These are phyloP conservation scores for Ophion slaviceki DNA, from an alignment of 2,888 invertebrate genomes.

Conservation along the genomic window DNA sequence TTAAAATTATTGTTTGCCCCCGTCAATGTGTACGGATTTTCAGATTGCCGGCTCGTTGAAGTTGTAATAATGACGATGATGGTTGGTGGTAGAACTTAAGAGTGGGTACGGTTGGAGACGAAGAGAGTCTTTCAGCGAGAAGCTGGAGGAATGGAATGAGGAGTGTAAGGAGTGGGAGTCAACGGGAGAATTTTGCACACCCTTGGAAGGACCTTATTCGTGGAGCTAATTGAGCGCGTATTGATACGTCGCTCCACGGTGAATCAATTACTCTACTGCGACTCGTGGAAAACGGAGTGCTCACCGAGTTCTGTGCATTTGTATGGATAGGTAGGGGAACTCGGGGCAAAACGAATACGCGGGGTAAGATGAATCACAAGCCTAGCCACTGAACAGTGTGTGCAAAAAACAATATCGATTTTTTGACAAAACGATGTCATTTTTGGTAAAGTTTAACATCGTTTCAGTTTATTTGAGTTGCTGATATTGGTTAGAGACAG, in stretches of 20 bases:
- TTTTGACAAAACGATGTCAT: no score
- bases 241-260: conserved; percentile 71
- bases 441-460: no score
- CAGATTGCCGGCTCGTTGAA: not conserved
- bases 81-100: not conserved
- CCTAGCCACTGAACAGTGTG: no score
- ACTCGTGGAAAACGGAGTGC: conserved; percentile 62
- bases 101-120: conserved; percentile 13
- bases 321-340: not conserved
- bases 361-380: no score
- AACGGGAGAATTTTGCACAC: conserved; percentile 21
- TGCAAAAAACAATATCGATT: no score
- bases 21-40: not conserved
- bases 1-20: not conserved
- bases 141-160: not conserved
- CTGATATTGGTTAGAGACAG: no score
- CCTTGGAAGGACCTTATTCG: conserved; percentile 68
- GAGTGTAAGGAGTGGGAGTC: not conserved
- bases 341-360: no score
- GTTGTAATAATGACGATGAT: not conserved
- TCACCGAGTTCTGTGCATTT: conserved; percentile 47
- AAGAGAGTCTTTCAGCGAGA: conserved; percentile 25
- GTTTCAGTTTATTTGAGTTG: no score
- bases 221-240: conserved; percentile 75
- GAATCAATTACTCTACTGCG: conserved; percentile 74